Evolutionary conservation across 2,113 vertebrate genomes (phyloP), one percentile per base, ranked within the genome.

Genomic region (Castor canadensis): DNA sequence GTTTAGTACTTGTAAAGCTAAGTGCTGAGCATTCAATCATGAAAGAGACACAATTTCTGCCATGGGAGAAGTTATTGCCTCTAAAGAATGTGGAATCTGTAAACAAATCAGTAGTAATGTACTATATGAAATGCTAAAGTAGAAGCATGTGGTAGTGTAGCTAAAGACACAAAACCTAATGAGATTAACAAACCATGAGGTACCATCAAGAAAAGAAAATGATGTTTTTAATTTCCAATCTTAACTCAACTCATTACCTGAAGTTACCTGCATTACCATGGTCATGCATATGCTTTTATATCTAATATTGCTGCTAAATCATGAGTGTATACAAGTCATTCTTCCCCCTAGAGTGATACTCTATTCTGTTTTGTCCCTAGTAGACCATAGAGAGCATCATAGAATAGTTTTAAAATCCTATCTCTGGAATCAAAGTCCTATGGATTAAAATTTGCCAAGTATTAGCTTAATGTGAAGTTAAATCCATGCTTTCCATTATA

Each of bases 11-110:
- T 76, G 6, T 30, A 79, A 54, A 84, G 38, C 16, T 72, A 77
- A 93, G 47, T n/a, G 20, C 47, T 93, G 75, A 87, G 56, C 91
- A 45, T 76, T 85, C 40, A 85, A 17, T 97, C 43, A 43, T 58
- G 45, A 84, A 88, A 75, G 56, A 79, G 28, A 40, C 1, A 38
- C 15, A 56, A 30, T 47, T 32, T 35, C 26, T 73, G 22, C 1
- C 66, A 26, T 43, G 20, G 76, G 69, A 93, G 43, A 88, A 91
- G 60, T 75, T 83, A 47, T 15, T n/a, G 2, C 40, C 75, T 87
- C 69, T 79, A 24, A 49, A 69, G 40, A 84, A 96, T 35, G 60
- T 43, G 28, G 91, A 67, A 67, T 26, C 80, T 91, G n/a, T 73
- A 95, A 96, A 91, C 82, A 67, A 52, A 85, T 93, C 66, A 58